Base-by-base conservation (phyloP, 2,797 vertebrate genomes). In the Paratrypauchen microcephalus region DNA sequence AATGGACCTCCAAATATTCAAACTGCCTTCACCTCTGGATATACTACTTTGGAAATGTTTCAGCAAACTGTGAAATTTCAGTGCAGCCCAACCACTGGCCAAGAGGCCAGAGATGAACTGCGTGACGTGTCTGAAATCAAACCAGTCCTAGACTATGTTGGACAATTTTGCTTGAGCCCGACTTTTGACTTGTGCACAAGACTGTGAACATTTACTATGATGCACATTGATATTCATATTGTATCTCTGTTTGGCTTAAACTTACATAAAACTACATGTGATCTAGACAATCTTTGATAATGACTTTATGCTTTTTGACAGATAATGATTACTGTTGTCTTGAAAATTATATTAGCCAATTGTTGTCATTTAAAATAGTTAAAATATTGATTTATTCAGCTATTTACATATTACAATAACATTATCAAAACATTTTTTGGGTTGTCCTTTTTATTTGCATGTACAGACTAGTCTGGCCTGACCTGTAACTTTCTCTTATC, bases 31-130 rank as follows among this genome's bases (percentile, higher is more conserved):
- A 3, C 82, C 5, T 79, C 85, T 3, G 94, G 91, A 52, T 96
- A 96, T 19, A 92, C 94, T 26, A 95, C 94, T 2, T 86, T 96
- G 91, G 94, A 94, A 61, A 75, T 92, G 78, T 94, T 94, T 65
- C 93, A 94, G 66, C 92, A 92, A 83, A 72, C 63, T n/a, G 15
- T 50, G 30, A 74, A 78, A 61, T 79, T 78, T 36, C 76, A 70
- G 41, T 50, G 45, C 1, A 32, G 9, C 0, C 75, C 24, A 1
- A 28, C 58, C 0, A 39, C 16, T 1, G 3, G 0, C n/a, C 47
- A 45, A 32, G 23, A 19, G 26, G 39, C 50, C 61, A 30, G 0
- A 11, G 72, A 73, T n/a, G 41, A 39, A 0, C 18, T 77, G n/a
- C 11, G 68, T 26, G 78, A 77, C 45, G 8, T 8, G 11, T 80